Conservation (phyloP, 2,888 invertebrate species). For the Lasioglossum malachurum region DNA sequence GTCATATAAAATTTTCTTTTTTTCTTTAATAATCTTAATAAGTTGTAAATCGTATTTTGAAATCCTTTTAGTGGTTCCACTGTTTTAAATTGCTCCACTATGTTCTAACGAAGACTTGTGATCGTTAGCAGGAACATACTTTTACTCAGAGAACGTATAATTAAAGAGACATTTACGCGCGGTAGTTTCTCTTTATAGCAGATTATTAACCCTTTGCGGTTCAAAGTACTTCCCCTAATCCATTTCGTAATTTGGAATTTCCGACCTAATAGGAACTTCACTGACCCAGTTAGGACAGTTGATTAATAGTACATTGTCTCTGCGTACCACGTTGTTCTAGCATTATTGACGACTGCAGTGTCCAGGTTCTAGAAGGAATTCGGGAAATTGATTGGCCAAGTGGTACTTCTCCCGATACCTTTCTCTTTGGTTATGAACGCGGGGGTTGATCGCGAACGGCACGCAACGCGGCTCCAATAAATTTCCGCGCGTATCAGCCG, state of each 20-base stretch:
- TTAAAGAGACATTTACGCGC: neutral
- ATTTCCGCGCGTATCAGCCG: constrained; percentile 57
- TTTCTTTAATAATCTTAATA: neutral
- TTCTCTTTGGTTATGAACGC: neutral
- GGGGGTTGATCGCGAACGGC: constrained; percentile 1
- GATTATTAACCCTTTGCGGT: neutral
- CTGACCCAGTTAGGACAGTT: neutral
- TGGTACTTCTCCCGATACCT: neutral
- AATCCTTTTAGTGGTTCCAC: neutral
- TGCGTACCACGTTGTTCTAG: neutral
- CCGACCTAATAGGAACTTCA: neutral
- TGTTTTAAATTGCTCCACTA: neutral
- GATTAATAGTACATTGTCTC: neutral
- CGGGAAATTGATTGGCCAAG: neutral
- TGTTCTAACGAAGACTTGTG: neutral
- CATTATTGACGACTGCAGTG: neutral
- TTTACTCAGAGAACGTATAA: neutral
- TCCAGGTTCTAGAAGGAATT: neutral
- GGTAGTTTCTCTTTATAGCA: neutral
- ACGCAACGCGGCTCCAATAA: constrained; percentile 14
- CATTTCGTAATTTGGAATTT: neutral
- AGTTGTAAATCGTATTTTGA: neutral
- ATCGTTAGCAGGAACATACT: neutral
- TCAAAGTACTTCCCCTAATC: neutral
- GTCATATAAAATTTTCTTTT: too few species aligned